phyloP scores from a whole-genome alignment of 1,140 invertebrate species.

The Archivesica marissinica region DNA sequence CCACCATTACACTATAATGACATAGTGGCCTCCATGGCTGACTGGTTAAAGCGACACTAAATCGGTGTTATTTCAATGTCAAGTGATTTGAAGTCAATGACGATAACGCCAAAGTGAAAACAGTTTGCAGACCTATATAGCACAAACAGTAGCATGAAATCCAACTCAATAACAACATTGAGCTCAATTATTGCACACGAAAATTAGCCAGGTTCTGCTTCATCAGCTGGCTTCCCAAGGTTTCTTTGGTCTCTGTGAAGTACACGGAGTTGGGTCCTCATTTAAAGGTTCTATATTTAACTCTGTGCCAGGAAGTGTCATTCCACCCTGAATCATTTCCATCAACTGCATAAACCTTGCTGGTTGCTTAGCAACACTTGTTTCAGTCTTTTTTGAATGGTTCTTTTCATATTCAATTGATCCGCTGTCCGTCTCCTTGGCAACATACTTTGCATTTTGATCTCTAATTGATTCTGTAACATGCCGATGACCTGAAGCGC shows the following conservation, averaged over 20 bases:
- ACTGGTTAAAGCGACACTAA: no score
- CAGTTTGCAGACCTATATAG: no score
- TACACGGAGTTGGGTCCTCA: conserved; percentile 32
- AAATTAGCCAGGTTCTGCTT: background rate
- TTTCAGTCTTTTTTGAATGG: background rate
- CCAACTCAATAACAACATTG: background rate
- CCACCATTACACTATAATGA: no score
- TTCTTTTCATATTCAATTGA: background rate
- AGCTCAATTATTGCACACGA: background rate
- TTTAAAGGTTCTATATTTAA: conserved; percentile 49
- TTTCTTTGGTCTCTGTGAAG: conserved; percentile 25
- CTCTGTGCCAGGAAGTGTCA: conserved; percentile 44
- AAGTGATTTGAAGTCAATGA: no score
- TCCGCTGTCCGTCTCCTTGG: background rate
- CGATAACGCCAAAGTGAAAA: no score
- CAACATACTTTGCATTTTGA: background rate
- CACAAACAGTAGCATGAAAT: no score
- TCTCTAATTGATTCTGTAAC: background rate
- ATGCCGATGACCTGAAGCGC: background rate
- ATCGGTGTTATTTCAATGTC: no score
- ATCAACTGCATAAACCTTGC: conserved; percentile 42
- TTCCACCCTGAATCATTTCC: conserved; percentile 54
- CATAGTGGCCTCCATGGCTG: no score
- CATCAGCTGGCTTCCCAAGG: conserved; percentile 42
- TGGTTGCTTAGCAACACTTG: conserved; percentile 17